A percentile compares a stretch with the other conserved stretches of the same genome.
Conservation (phyloP, 2,797 vertebrate species). For the Sphenopsis melanotis region DNA sequence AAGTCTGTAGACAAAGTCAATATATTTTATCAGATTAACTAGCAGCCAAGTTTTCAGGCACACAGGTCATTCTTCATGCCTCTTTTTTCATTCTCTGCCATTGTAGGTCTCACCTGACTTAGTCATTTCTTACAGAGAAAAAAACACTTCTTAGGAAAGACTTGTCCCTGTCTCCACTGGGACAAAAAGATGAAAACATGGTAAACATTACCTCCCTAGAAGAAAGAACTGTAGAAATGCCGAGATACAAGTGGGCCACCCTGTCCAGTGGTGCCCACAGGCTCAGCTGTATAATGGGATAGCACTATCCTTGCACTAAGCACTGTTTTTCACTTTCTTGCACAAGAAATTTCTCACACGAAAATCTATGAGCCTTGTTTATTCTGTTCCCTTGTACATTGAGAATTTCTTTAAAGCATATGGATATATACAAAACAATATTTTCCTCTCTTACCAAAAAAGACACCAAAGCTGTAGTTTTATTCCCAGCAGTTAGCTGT, state of each 20-base stretch:
- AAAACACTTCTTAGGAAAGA: not conserved
- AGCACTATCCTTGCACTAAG: not conserved
- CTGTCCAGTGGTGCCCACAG: not conserved
- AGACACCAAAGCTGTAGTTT: not conserved
- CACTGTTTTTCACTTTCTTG: not conserved
- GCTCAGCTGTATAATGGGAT: not conserved
- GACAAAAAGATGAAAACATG: not conserved
- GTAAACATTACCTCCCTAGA: not conserved
- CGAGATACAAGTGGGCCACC: not conserved
- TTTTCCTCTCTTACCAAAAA: not conserved
- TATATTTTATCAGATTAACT: not conserved
- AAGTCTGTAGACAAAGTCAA: conserved; percentile 19
- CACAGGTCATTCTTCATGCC: not conserved
- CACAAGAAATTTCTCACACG: not conserved
- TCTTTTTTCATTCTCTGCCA: not conserved
- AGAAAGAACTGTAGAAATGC: not conserved
- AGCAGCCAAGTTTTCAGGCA: not conserved
- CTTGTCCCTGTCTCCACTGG: not conserved
- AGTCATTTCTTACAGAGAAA: not conserved
- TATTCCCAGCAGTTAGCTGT: not conserved
- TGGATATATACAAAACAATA: not conserved
- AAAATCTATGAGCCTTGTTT: not conserved
- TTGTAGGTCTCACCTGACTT: not conserved
- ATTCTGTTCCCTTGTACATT: not conserved
- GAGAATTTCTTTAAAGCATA: not conserved